phyloP scores from a whole-genome alignment of 2,888 invertebrate genomes.

The Sthenelais limicola region DNA sequence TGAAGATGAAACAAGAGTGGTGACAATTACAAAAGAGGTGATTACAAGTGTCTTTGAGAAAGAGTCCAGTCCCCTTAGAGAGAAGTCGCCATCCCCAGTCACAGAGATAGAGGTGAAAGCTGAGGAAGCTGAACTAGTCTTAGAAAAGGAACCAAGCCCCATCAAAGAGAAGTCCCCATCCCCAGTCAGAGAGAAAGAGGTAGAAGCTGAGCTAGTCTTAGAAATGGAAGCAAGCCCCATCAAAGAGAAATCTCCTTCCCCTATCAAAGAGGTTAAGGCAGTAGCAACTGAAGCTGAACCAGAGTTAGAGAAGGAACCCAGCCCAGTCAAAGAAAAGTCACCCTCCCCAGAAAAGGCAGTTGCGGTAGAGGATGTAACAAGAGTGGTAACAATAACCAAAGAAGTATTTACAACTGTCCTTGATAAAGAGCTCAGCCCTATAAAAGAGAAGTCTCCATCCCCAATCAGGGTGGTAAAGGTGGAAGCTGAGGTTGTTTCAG shows the following conservation, averaged over 20 bases:
- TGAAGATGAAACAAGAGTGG: no score
- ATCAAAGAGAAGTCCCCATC: not conserved
- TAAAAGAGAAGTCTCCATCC: no score
- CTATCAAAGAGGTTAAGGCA: slow-evolving; percentile 59
- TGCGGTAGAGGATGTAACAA: no score
- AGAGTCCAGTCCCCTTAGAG: not conserved
- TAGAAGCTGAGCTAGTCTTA: no score
- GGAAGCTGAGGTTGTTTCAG: no score
- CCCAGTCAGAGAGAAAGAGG: not conserved
- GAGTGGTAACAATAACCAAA: no score
- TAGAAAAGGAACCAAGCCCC: not conserved
- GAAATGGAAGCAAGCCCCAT: not conserved
- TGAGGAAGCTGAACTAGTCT: not conserved
- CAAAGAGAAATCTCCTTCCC: slow-evolving; percentile 49
- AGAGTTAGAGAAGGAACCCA: slow-evolving; percentile 9
- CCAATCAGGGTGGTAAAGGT: no score
- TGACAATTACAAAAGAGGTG: no score
- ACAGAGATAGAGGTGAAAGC: not conserved
- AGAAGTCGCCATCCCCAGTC: not conserved
- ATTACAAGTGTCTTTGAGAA: not conserved
- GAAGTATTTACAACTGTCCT: no score
- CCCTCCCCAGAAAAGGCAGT: slow-evolving; percentile 5
- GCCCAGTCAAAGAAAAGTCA: slow-evolving; percentile 28
- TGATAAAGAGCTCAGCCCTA: no score
- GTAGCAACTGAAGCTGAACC: slow-evolving; percentile 46